Percentiles rank a stretch among this genome's conserved stretches.
Evolutionary conservation across 2,888 invertebrate species (phyloP).

Genomic region (Coenonympha glycerion): DNA sequence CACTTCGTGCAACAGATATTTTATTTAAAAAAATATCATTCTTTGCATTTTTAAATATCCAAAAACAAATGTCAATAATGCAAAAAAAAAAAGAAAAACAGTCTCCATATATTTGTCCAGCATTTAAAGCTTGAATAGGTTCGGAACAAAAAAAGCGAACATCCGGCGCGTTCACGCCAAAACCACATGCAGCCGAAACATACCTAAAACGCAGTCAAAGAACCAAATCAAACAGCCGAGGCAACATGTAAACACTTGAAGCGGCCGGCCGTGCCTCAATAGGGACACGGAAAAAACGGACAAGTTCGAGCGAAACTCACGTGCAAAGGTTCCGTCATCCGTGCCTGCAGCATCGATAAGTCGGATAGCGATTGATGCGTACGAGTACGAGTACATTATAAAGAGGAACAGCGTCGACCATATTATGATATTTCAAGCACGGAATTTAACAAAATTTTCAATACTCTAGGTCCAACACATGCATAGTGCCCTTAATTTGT

Average conservation of each 20-base stretch:
- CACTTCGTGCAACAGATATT: too few relatives aligned
- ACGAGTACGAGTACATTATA: too few relatives aligned
- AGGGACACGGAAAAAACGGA: constrained; percentile 33
- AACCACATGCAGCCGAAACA: constrained; percentile 44
- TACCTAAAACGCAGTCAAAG: constrained; percentile 55
- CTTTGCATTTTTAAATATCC: not conserved
- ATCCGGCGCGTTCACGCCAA: constrained; percentile 54
- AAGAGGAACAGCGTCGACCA: too few relatives aligned
- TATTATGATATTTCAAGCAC: too few relatives aligned
- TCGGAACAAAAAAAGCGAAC: constrained; percentile 49
- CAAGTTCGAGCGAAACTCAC: too few relatives aligned
- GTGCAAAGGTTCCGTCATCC: too few relatives aligned
- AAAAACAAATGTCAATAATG: not conserved
- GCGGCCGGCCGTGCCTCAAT: constrained; percentile 37
- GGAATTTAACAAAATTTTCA: too few relatives aligned
- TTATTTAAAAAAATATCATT: too few relatives aligned
- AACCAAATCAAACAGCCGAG: constrained; percentile 55
- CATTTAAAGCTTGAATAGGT: constrained; percentile 49
- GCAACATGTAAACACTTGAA: constrained; percentile 57
- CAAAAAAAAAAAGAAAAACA: not conserved
- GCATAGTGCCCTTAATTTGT: too few relatives aligned
- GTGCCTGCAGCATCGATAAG: too few relatives aligned
- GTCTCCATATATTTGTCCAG: constrained; percentile 28
- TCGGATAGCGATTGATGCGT: too few relatives aligned
- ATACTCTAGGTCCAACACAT: too few relatives aligned